Evolutionary conservation across 2,797 vertebrate genomes (phyloP).

Genomic region (Zalophus californianus): DNA sequence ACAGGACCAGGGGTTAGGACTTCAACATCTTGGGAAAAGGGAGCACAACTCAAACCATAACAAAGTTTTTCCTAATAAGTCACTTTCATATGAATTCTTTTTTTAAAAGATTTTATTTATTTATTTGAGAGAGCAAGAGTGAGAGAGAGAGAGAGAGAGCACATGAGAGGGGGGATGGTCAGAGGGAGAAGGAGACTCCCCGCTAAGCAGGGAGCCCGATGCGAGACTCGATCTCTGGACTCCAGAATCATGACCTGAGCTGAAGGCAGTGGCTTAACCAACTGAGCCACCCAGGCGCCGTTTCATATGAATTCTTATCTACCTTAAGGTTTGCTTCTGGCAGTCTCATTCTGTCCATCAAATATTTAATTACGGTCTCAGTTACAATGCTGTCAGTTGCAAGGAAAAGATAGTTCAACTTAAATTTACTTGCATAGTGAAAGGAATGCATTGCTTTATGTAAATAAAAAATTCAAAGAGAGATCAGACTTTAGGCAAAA

Average conservation of each 20-base stretch:
- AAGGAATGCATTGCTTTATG: background rate
- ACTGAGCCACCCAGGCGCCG: too few relatives aligned
- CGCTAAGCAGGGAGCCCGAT: too few relatives aligned
- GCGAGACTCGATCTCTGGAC: too few relatives aligned
- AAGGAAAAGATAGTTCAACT: constrained; percentile 15
- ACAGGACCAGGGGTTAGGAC: background rate
- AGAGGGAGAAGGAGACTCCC: too few relatives aligned
- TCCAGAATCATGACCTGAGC: too few relatives aligned
- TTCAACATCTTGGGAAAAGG: background rate
- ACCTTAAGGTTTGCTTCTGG: background rate
- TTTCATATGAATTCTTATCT: background rate
- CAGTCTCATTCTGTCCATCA: background rate
- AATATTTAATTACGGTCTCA: constrained; percentile 26
- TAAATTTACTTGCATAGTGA: constrained; percentile 17
- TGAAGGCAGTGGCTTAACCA: too few relatives aligned
- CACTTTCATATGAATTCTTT: background rate
- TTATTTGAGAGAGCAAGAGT: too few relatives aligned
- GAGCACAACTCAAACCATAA: background rate
- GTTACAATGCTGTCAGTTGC: background rate
- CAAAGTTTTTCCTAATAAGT: background rate
- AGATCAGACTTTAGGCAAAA: background rate
- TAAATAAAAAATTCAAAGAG: constrained; percentile 41
- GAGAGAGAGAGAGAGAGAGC: too few relatives aligned
- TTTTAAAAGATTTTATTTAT: too few relatives aligned
- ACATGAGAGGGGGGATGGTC: too few relatives aligned